A percentile compares a stretch with the other conserved stretches of the same genome.
phyloP scores from a whole-genome alignment of 2,113 vertebrate species.

The Limnothrissa miodon region DNA sequence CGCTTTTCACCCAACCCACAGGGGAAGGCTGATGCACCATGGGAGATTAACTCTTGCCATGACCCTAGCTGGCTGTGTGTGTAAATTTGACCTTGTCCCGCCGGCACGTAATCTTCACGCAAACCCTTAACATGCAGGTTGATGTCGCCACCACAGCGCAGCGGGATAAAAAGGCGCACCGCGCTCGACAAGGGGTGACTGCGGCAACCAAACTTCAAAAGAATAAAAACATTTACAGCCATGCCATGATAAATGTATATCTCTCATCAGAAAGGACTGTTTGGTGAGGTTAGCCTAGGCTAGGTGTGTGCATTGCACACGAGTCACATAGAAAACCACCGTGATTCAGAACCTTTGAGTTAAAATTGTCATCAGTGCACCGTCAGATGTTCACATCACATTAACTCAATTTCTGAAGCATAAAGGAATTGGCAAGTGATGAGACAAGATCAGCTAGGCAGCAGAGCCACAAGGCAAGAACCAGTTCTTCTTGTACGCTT shows the following conservation, averaged over 20 bases:
- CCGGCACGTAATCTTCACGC: neutral
- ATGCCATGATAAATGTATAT: neutral
- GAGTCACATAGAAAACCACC: neutral
- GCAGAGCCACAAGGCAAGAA: neutral
- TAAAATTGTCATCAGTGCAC: too few species aligned
- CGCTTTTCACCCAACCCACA: neutral
- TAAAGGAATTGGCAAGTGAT: neutral
- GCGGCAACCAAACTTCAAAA: neutral
- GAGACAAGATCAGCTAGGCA: neutral
- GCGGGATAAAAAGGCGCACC: neutral
- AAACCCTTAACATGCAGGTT: neutral
- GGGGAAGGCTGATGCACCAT: neutral
- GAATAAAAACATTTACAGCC: neutral
- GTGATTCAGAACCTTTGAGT: neutral
- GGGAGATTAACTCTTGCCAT: neutral
- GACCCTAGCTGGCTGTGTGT: conserved; percentile 29
- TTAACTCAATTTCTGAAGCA: neutral
- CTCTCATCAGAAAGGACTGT: neutral
- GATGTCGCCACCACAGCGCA: neutral
- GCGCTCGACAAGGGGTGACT: neutral
- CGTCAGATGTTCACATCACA: neutral
- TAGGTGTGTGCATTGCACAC: neutral
- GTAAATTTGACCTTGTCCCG: conserved; percentile 9
- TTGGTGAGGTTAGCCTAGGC: too few species aligned
- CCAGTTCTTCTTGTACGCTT: neutral